Base-by-base conservation (phyloP, 2,113 vertebrate species). In the Limanda limanda region DNA sequence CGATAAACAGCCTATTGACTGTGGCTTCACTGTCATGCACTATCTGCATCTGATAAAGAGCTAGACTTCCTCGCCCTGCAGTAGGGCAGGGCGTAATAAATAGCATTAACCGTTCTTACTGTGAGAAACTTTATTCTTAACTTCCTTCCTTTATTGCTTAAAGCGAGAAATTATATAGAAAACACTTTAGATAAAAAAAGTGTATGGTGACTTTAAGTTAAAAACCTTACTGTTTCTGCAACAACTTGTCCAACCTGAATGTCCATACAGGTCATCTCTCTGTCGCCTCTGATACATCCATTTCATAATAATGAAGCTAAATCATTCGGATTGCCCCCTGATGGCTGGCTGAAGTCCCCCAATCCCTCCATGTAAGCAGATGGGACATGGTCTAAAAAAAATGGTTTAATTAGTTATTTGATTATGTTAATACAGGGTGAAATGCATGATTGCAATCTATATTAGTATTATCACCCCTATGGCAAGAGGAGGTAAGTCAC, bases 1-100 rank as follows among this genome's bases (percentile, higher is more conserved):
- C 91, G 90, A 92, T 93, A 92, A 81, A 85, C 88, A 87, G 92
- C 52, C 54, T 23, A 52, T 91, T 88, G 83, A 86, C 45, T 67
- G 61, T 59, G 18, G 62, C 57, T 60, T 47, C 62, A 37, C 48
- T 57, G 60, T 62, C 71, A 78, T 24, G 5, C 48, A 58, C 64
- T 63, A 83, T 68, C 59, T 77, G 27, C 74, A 74, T 64, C 72
- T 80, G 73, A 80, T 64, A 68, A 68, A 80, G 59, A n/a, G 57
- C 56, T 21, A 62, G 56, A 63, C 51, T 31, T 67, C 23, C 18
- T 68, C 0, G 12, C 4, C 60, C 52, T 48, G 47, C 17, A 42
- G 21, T 6, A 7, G 20, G 52, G 58, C 21, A 0, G 0, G 42
- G 18, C 25, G 23, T 65, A 69, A 71, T 31, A 24, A 83, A 64